Conservation (phyloP, 2,797 vertebrate genomes). For the Etheostoma nigrum region DNA sequence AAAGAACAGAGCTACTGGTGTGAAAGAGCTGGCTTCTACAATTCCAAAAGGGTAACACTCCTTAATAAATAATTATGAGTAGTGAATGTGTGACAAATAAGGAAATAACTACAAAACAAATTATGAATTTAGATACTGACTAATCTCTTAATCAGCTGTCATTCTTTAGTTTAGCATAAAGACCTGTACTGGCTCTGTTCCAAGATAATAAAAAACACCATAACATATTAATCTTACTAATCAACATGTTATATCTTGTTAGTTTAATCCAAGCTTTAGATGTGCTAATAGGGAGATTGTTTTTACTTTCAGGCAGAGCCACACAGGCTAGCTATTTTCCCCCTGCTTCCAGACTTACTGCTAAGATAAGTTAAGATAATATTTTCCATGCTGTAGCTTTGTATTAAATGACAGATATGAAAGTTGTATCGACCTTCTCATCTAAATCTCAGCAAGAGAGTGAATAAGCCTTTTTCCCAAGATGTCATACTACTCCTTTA, state of each 20-base stretch:
- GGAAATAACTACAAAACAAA: neutral
- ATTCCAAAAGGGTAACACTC: neutral
- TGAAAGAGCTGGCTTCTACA: conserved; percentile 11
- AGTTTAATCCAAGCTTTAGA: no score
- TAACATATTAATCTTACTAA: no score
- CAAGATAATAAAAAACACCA: no score
- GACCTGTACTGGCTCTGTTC: neutral
- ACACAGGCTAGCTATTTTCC: neutral
- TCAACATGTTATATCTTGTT: no score
- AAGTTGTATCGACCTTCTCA: no score
- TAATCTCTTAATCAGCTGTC: neutral
- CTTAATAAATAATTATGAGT: neutral
- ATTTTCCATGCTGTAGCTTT: neutral
- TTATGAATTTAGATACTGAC: neutral
- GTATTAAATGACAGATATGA: neutral
- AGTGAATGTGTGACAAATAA: neutral
- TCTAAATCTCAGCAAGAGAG: neutral
- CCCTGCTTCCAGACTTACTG: no score
- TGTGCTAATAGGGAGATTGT: no score
- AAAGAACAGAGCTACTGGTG: conserved; percentile 30
- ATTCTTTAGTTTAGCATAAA: conserved; percentile 2
- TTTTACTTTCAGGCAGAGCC: no score
- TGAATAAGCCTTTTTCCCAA: neutral
- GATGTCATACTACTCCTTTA: neutral
- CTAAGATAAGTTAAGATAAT: neutral